Evolutionary conservation across 2,113 vertebrate genomes (phyloP).

Genomic region (Oostethus manadensis): DNA sequence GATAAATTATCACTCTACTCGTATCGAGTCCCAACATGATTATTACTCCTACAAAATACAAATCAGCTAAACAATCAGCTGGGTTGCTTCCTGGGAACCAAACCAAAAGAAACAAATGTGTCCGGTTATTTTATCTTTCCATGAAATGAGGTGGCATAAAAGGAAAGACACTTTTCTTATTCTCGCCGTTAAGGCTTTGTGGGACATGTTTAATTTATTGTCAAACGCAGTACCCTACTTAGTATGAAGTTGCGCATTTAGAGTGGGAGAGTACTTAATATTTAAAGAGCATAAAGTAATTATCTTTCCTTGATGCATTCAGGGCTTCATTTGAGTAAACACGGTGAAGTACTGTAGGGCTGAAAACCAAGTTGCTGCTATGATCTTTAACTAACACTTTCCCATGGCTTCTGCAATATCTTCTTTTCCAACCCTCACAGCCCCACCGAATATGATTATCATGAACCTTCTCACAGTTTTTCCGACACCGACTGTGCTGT

Average conservation of each 20-base stretch:
- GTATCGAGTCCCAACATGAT: background rate
- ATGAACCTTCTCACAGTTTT: background rate
- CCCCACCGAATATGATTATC: conserved; percentile 7
- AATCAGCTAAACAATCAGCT: background rate
- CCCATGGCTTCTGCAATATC: conserved; percentile 23
- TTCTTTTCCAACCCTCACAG: conserved; percentile 5
- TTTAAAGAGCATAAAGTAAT: conserved; percentile 49
- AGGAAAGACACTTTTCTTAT: conserved; percentile 17
- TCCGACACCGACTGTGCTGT: background rate
- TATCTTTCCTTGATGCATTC: conserved; percentile 49
- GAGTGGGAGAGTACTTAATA: conserved; percentile 35
- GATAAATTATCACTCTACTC: background rate
- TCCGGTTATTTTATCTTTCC: background rate
- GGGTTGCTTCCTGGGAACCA: background rate
- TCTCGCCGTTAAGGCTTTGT: conserved; percentile 20
- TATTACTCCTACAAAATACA: background rate
- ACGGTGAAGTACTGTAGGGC: conserved; percentile 13
- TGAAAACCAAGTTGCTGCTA: conserved; percentile 2
- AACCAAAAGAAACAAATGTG: background rate
- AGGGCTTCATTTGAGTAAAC: conserved; percentile 43
- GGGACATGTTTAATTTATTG: conserved; percentile 55
- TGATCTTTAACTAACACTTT: conserved; percentile 17
- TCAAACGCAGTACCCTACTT: conserved; percentile 39
- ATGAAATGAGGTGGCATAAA: conserved; percentile 19
- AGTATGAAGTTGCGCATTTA: conserved; percentile 33